Conservation (phyloP, 2,797 vertebrate genomes). For the Arvicola amphibius region DNA sequence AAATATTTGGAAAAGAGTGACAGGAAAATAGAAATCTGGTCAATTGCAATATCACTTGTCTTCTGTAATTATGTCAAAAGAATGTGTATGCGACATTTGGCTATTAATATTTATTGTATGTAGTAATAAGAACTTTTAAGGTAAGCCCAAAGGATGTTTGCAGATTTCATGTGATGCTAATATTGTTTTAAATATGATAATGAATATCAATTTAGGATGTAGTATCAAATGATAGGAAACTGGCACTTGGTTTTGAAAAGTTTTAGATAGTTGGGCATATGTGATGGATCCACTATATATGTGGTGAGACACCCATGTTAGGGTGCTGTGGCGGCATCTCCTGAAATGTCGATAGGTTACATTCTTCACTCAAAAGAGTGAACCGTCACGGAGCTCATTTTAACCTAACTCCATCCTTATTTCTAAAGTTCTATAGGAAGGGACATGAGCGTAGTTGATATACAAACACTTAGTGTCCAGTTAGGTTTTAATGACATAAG, state of each 20-base stretch:
- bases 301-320: background rate
- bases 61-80: slow-evolving; percentile 60
- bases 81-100: slow-evolving; percentile 47
- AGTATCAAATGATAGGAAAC: slow-evolving; percentile 57
- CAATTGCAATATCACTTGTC: background rate
- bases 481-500: slow-evolving; percentile 52
- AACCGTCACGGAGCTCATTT: slow-evolving; percentile 12
- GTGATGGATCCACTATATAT: background rate
- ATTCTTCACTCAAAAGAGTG: slow-evolving; percentile 34
- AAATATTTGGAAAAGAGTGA: slow-evolving; percentile 49
- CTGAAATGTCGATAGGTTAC: slow-evolving; percentile 37
- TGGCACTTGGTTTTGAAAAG: slow-evolving; percentile 56
- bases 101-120: slow-evolving; percentile 63
- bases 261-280: slow-evolving; percentile 50
- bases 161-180: slow-evolving; percentile 55
- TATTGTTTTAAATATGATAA: slow-evolving; percentile 64
- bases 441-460: background rate
- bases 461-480: background rate
- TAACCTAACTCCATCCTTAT: slow-evolving; percentile 22
- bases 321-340: slow-evolving; percentile 12
- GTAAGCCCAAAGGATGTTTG: slow-evolving; percentile 54
- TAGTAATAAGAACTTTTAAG: slow-evolving; percentile 60
- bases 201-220: slow-evolving; percentile 56
- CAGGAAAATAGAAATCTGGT: slow-evolving; percentile 41
- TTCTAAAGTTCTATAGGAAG: background rate